These are phyloP conservation scores for Anarhynchus alexandrinus DNA, from an alignment of 2,113 vertebrate genomes.

Conservation along the genomic window DNA sequence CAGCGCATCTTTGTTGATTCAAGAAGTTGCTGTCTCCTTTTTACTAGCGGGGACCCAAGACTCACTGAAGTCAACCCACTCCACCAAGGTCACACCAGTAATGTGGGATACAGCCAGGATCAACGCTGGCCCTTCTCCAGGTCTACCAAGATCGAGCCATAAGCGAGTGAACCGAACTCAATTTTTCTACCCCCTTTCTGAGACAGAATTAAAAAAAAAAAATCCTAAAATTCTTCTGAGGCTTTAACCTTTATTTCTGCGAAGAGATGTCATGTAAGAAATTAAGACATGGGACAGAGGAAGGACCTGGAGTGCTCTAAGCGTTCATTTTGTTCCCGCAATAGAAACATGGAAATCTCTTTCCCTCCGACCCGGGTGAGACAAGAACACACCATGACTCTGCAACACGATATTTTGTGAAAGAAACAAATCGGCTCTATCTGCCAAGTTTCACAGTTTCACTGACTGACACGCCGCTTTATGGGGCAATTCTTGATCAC, in stretches of 20 bases:
- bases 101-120: background rate
- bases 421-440: constrained; percentile 13
- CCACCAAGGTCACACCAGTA: background rate
- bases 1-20: background rate
- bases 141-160: background rate
- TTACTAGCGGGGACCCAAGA: background rate
- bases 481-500: background rate
- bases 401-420: constrained; percentile 13
- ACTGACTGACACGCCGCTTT: background rate
- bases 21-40: background rate
- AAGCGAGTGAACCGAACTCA: background rate
- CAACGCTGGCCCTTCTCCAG: background rate
- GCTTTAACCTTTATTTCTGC: constrained; percentile 34
- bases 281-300: background rate
- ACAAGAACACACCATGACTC: constrained; percentile 22
- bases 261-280: background rate
- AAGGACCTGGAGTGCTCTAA: background rate
- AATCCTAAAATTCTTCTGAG: background rate
- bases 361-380: background rate
- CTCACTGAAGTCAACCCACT: background rate
- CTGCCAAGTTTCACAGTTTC: constrained; percentile 21
- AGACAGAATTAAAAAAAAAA: background rate
- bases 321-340: background rate
- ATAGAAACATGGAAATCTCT: background rate
- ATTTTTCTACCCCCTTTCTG: constrained; percentile 9